A percentile compares a stretch with the other conserved stretches of the same genome.
These are phyloP conservation scores for Thelaira solivaga DNA, from an alignment of 2,888 invertebrate species.

Conservation along the genomic window DNA sequence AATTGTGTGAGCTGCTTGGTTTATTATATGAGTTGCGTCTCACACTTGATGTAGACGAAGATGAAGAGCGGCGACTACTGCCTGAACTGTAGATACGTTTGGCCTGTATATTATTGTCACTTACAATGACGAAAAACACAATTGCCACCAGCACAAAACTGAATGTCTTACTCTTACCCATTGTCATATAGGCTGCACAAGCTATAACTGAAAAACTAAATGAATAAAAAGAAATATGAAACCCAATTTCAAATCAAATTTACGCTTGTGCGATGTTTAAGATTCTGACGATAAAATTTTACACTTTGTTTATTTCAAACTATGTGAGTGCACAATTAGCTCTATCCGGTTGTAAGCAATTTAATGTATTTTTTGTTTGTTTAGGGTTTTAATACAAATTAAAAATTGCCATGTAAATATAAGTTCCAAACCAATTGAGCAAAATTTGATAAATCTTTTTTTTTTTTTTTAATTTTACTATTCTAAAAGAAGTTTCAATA, in stretches of 20 bases:
- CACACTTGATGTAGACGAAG: conserved; percentile 63
- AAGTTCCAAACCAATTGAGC: no score
- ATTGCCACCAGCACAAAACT: conserved; percentile 18
- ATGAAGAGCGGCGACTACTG: conserved; percentile 62
- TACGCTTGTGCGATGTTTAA: background rate
- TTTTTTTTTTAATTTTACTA: no score
- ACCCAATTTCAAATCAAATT: background rate
- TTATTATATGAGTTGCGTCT: conserved; percentile 55
- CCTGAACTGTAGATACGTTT: conserved; percentile 67
- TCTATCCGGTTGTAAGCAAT: conserved; percentile 4
- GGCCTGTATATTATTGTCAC: conserved; percentile 64
- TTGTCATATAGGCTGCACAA: background rate
- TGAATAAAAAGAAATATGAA: background rate
- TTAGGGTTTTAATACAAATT: background rate
- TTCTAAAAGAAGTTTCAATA: no score
- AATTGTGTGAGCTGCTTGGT: conserved; percentile 8
- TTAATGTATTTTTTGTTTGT: background rate
- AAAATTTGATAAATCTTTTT: no score
- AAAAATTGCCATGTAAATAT: no score
- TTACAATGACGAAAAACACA: conserved; percentile 59
- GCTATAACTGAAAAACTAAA: conserved; percentile 35
- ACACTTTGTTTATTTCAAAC: background rate
- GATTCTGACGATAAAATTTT: no score
- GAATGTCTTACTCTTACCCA: conserved; percentile 38
- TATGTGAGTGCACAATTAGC: background rate